These are phyloP conservation scores for Nomada ferruginata DNA, from an alignment of 2,888 invertebrate genomes.

Conservation along the genomic window DNA sequence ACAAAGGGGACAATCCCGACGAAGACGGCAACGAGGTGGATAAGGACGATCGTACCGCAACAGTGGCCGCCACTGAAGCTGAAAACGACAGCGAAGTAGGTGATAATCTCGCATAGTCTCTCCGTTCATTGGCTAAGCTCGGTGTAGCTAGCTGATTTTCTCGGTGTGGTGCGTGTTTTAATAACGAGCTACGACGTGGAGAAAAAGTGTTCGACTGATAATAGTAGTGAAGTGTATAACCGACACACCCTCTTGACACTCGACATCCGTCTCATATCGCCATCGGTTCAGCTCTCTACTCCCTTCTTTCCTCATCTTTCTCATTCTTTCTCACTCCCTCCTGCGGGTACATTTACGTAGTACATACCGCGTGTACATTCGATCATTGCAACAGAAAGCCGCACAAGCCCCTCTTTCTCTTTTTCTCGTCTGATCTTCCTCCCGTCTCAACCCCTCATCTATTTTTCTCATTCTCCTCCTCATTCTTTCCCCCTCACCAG, in stretches of 20 bases:
- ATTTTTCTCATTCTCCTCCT: conserved; percentile 39
- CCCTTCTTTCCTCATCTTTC: conserved; percentile 54
- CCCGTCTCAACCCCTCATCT: conserved; percentile 48
- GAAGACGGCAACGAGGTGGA: conserved; percentile 52
- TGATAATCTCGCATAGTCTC: conserved; percentile 62
- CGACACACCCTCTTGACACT: conserved; percentile 80
- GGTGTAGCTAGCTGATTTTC: conserved; percentile 63
- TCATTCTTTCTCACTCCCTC: conserved; percentile 39
- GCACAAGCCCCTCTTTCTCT: conserved; percentile 47
- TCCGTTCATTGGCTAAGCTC: conserved; percentile 60
- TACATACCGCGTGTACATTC: conserved; percentile 55
- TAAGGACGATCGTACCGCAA: conserved; percentile 60
- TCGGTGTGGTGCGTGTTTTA: conserved; percentile 67
- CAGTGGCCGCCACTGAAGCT: conserved; percentile 59
- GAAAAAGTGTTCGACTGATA: conserved; percentile 62
- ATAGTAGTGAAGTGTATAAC: conserved; percentile 70
- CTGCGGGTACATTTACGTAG: conserved; percentile 49
- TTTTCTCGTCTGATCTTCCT: conserved; percentile 46
- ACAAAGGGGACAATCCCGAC: conserved; percentile 47
- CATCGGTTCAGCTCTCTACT: conserved; percentile 66
- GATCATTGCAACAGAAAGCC: conserved; percentile 58
- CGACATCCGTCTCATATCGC: conserved; percentile 76
- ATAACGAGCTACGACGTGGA: conserved; percentile 62
- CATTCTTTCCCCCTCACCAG: conserved; percentile 37
- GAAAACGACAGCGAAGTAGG: conserved; percentile 64